phyloP scores from a whole-genome alignment of 2,113 vertebrate species.

The Clarias batrachus region DNA sequence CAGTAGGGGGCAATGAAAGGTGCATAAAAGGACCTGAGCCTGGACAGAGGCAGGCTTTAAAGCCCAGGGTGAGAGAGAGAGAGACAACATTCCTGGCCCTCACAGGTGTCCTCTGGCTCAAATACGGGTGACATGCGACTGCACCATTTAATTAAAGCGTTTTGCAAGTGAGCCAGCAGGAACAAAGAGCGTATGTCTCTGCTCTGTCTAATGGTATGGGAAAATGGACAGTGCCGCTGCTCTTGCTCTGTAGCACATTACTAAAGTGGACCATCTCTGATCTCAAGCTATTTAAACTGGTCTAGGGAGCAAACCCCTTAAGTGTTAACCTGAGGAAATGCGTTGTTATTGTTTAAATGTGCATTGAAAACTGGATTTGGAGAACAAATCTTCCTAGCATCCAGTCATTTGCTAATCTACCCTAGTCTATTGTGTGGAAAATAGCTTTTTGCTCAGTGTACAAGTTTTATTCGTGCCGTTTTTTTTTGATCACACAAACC shows the following conservation, averaged over 20 bases:
- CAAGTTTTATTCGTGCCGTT: constrained; percentile 21
- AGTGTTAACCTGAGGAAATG: not conserved
- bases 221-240: not conserved
- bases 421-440: constrained; percentile 35
- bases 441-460: constrained; percentile 8
- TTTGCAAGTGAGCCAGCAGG: constrained; percentile 31
- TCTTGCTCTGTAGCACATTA: not conserved
- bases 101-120: constrained; percentile 47
- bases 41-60: constrained; percentile 21
- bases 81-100: constrained; percentile 47
- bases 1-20: constrained; percentile 13
- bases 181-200: constrained; percentile 30
- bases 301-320: not conserved
- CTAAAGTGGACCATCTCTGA: constrained; percentile 21
- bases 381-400: not conserved
- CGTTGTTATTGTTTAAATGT: constrained; percentile 14
- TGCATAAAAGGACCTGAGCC: constrained; percentile 31
- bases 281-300: constrained; percentile 30
- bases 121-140: not conserved
- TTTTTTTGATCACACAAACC: not conserved
- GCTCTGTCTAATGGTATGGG: constrained; percentile 32
- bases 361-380: not conserved
- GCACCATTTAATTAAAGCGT: constrained; percentile 42
- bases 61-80: constrained; percentile 17
- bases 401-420: not conserved